Evolutionary conservation across 2,113 vertebrate genomes (phyloP), one percentile per base, ranked within the genome.

Genomic region (Pipra filicauda): DNA sequence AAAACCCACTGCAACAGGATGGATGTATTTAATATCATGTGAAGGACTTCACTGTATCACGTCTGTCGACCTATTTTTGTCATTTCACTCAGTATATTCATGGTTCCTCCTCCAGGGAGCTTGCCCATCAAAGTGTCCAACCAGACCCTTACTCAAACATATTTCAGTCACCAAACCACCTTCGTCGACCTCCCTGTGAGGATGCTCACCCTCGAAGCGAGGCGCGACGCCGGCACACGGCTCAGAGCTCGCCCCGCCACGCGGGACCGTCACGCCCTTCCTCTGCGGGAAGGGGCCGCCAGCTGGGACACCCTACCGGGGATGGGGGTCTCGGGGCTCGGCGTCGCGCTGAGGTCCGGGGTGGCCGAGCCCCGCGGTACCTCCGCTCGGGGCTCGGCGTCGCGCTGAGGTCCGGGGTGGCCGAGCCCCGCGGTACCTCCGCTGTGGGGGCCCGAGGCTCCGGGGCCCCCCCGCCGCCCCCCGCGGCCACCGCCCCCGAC

Each of bases 161-260:
- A 1, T 72, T 51, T 30, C 43, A 24, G 0, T 0, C 20, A 24
- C 10, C 39, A 41, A 62, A 5, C 48, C 22, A 16, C 16, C 61
- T 31, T 44, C 12, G 21, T 30, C 31, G 55, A 2, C 24, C 0
- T 4, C 5, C 15, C 11, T 5, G 17, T 4, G 80, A 46, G 49
- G 65, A 41, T 15, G 43, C 22, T 49, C 6, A 3, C 11, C 28
- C 31, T 19, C 5, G 3, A 13, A 5, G 37, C 2, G 3, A 52
- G 39, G 71, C 0, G 12, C 3, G 2, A 18, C 0, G 1, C 15
- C 2, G 1, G 13, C 55, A 20, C 24, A 5, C 0, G 2, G 51
- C 33, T 27, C 15, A 2, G n/a, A 2, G 4, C 18, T 17, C 2
- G 3, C 3, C 6, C 11, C 23, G 1, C 44, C 49, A 1, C 0